A percentile compares a stretch with the other conserved stretches of the same genome.
Evolutionary conservation across 1,140 invertebrate genomes (phyloP).

Genomic region (Drosophila bocqueti): DNA sequence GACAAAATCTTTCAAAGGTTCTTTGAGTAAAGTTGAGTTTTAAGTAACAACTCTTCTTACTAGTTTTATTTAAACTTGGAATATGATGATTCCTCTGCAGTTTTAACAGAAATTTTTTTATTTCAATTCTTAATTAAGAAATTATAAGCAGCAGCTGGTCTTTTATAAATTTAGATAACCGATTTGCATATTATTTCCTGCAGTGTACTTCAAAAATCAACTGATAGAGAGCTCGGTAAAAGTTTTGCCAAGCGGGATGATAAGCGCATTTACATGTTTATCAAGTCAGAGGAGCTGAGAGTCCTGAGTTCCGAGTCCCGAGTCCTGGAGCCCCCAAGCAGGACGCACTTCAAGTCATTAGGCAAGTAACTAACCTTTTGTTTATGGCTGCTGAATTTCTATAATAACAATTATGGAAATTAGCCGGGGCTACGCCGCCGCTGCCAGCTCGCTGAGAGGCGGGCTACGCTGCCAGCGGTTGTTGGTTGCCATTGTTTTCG

Average conservation of each 20-base stretch:
- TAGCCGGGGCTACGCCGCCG: constrained; percentile 47
- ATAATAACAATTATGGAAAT: constrained; percentile 84
- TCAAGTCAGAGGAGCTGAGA: constrained; percentile 44
- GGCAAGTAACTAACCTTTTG: constrained; percentile 82
- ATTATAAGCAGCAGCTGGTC: background rate
- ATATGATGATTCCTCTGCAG: background rate
- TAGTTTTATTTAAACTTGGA: background rate
- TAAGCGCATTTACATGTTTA: constrained; percentile 83
- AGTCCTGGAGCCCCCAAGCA: constrained; percentile 6
- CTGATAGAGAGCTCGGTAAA: constrained; percentile 48
- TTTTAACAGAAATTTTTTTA: background rate
- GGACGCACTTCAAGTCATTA: constrained; percentile 77
- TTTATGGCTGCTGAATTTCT: constrained; percentile 82
- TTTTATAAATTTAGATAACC: background rate
- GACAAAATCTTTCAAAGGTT: background rate
- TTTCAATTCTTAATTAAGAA: background rate
- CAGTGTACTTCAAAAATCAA: constrained; percentile 39
- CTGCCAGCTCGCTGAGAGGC: background rate
- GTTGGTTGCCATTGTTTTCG: constrained; percentile 68
- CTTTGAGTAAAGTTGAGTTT: background rate
- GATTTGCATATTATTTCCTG: background rate
- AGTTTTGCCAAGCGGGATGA: constrained; percentile 53
- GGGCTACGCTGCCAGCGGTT: background rate
- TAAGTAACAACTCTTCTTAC: background rate
- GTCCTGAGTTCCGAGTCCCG: background rate